phyloP scores from a whole-genome alignment of 2,888 invertebrate species.

The Heliconius charithonia region DNA sequence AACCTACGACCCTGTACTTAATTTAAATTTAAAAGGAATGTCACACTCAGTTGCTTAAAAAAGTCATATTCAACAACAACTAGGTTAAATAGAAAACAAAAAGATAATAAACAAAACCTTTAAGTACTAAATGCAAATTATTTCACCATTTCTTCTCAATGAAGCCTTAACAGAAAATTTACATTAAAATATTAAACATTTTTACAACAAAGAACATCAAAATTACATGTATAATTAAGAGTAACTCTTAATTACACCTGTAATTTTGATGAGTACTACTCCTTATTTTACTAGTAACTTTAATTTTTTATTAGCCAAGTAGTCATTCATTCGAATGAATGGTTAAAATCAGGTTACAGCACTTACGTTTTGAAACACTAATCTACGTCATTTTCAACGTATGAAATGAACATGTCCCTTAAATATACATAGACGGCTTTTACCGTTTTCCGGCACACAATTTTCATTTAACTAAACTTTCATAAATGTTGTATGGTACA shows the following conservation, averaged over 20 bases:
- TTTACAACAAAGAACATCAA: not conserved
- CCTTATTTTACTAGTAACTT: not conserved
- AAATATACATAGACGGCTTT: conserved; percentile 40
- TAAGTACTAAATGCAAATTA: not conserved
- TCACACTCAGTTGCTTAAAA: no score
- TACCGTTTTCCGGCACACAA: conserved; percentile 39
- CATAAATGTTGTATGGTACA: conserved; percentile 8
- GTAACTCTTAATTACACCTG: not conserved
- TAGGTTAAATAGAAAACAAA: no score
- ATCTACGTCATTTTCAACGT: conserved; percentile 28
- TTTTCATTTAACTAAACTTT: conserved; percentile 46
- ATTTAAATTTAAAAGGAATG: no score
- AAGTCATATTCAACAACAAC: no score
- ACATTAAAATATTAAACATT: not conserved
- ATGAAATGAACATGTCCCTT: conserved; percentile 39
- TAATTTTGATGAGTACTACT: not conserved
- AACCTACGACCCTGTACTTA: no score
- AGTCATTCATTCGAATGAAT: conserved; percentile 1
- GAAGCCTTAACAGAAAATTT: not conserved
- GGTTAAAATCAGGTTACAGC: conserved; percentile 37
- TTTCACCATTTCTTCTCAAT: not conserved
- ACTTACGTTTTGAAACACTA: conserved; percentile 28
- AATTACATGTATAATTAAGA: conserved; percentile 10
- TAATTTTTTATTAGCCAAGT: not conserved
- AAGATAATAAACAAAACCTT: no score